Evolutionary conservation across 2,797 vertebrate species (phyloP), one percentile per base, ranked within the genome.

Genomic region (Galagoides demidoff): DNA sequence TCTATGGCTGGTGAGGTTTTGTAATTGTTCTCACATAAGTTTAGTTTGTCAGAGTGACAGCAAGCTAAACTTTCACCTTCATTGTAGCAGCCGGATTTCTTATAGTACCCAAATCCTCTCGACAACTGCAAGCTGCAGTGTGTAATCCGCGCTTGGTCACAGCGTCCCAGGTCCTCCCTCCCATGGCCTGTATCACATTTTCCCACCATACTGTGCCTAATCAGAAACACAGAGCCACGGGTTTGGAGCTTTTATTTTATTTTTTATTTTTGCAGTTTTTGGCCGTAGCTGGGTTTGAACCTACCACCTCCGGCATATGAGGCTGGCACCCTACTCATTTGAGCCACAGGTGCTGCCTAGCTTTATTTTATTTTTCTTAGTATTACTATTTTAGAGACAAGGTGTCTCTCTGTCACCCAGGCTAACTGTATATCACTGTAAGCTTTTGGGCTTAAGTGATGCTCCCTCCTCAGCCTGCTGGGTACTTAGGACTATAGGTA

Each of bases 31-130:
- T 90, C 10, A 45, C 29, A 49, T 25, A 43, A 70, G 64, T 57
- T 79, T 39, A 85, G 52, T 77, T 70, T 57, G 34, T 73, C n/a
- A 78, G 71, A 92, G 79, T 43, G 49, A 76, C 22, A 95, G 29
- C n/a, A 49, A 76, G 79, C 45, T 84, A 78, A 97, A 82, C 63
- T 82, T 96, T 88, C 63, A 74, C 87, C 70, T 86, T 13, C 13
- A 68, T 22, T 16, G 20, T 5, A 70, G 77, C 64, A 78, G 77
- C 29, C 71, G 93, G 5, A 64, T 74, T 89, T 78, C 49, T 64
- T 81, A 66, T n/a, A 70, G 43, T 59, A 37, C 3, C 17, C 29
- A 90, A 91, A 79, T 68, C 13, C n/a, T 89, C 37, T 88, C 27
- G 57, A 13, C n/a, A 78, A 73, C 31, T 59, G 29, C 61, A 52